Evolutionary conservation across 2,888 invertebrate species (phyloP).

Genomic region (Drosophila maculinotata): DNA sequence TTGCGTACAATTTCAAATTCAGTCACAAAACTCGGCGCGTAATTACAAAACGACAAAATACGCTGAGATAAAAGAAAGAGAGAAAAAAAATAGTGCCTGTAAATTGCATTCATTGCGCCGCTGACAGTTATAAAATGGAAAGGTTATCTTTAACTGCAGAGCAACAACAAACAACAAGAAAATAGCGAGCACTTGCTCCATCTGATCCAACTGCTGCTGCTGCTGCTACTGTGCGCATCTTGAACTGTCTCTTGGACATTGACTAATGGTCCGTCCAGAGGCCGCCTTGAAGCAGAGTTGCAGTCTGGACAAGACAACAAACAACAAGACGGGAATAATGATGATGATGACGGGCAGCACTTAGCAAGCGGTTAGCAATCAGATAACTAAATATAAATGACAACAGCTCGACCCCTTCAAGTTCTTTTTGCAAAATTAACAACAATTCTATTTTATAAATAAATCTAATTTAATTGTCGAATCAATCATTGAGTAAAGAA

Average conservation of each 20-base stretch:
- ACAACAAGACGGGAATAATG: slow-evolving; percentile 16
- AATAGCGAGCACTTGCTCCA: slow-evolving; percentile 6
- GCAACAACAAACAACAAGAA: too few species aligned
- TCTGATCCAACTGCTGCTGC: slow-evolving; percentile 30
- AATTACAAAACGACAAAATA: slow-evolving; percentile 53
- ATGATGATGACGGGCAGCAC: slow-evolving; percentile 47
- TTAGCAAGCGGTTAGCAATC: slow-evolving; percentile 56
- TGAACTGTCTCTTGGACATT: slow-evolving; percentile 55
- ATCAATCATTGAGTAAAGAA: too few species aligned
- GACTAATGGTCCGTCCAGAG: slow-evolving; percentile 55
- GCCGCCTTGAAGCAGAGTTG: slow-evolving; percentile 10
- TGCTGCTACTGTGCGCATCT: slow-evolving; percentile 25
- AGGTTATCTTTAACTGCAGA: slow-evolving; percentile 57
- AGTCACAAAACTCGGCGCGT: too few species aligned
- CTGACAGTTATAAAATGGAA: slow-evolving; percentile 70
- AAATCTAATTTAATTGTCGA: too few species aligned
- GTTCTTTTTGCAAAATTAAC: too few species aligned
- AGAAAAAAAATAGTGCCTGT: slow-evolving; percentile 24
- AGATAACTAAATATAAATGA: slow-evolving; percentile 47
- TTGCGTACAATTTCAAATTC: slow-evolving; percentile 66
- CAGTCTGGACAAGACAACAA: slow-evolving; percentile 21
- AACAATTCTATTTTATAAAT: too few species aligned
- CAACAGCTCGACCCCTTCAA: not conserved
- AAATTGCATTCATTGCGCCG: slow-evolving; percentile 49
- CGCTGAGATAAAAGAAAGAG: slow-evolving; percentile 11